Percentiles rank a stretch among this genome's conserved stretches.
phyloP scores from a whole-genome alignment of 2,113 vertebrate genomes.

The Nyctibius bracteatus region DNA sequence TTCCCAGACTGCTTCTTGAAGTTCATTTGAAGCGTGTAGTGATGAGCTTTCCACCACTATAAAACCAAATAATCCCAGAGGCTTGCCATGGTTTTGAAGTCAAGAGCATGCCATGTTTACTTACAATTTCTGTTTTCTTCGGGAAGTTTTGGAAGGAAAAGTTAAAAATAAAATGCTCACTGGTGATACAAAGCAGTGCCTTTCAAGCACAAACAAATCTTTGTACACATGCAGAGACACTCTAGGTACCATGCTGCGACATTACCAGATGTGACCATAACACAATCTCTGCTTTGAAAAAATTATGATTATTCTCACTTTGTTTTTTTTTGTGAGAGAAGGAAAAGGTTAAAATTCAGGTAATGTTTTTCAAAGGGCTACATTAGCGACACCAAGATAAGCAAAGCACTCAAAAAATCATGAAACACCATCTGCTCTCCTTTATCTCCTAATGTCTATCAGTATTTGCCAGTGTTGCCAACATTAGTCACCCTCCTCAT shows the following conservation, averaged over 20 bases:
- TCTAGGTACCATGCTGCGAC: not conserved
- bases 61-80: not conserved
- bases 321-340: not conserved
- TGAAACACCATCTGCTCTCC: not conserved
- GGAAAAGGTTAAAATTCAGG: not conserved
- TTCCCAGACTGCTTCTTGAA: not conserved
- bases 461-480: not conserved
- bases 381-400: not conserved
- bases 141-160: not conserved
- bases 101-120: not conserved
- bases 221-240: fast-evolving
- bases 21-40: not conserved
- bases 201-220: not conserved
- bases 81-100: not conserved
- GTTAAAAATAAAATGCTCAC: not conserved
- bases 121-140: not conserved
- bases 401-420: not conserved
- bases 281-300: not conserved
- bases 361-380: not conserved
- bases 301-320: not conserved
- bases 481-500: not conserved
- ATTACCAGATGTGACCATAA: not conserved
- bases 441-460: not conserved
- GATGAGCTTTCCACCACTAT: not conserved
- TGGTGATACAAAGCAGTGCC: not conserved